phyloP scores from a whole-genome alignment of 1,140 invertebrate species.

The Pseudomyrmex cubaensis region DNA sequence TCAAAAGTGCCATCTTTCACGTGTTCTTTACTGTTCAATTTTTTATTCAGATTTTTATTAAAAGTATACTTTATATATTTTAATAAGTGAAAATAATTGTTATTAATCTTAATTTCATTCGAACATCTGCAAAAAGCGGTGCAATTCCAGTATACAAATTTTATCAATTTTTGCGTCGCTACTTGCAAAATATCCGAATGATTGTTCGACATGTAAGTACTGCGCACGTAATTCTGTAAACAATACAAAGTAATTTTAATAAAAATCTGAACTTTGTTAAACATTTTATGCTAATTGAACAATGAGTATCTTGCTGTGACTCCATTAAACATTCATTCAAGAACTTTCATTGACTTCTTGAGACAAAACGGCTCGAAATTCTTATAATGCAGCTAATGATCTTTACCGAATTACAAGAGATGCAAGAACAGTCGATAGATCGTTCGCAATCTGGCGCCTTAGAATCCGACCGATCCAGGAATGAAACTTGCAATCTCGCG shows the following conservation, averaged over 20 bases:
- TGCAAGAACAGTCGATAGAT: slow-evolving; percentile 28
- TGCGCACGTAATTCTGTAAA: not conserved
- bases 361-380: slow-evolving; percentile 28
- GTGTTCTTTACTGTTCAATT: not conserved
- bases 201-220: not conserved
- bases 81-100: too few relatives aligned
- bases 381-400: slow-evolving; percentile 2
- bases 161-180: slow-evolving; percentile 20
- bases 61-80: slow-evolving; percentile 1
- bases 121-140: not conserved
- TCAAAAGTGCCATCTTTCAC: not conserved
- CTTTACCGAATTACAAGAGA: not conserved
- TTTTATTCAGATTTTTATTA: not conserved
- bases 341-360: not conserved
- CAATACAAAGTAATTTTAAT: not conserved
- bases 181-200: slow-evolving; percentile 27
- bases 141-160: not conserved
- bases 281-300: not conserved
- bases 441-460: slow-evolving; percentile 53
- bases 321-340: not conserved
- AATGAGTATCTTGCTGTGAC: not conserved
- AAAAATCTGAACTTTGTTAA: slow-evolving; percentile 8
- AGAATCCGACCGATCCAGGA: slow-evolving; percentile 38
- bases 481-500: slow-evolving; percentile 30
- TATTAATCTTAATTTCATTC: slow-evolving; percentile 3